A percentile compares a stretch with the other conserved stretches of the same genome.
phyloP scores from a whole-genome alignment of 2,888 invertebrate species.

The Eupithecia pulchellata region DNA sequence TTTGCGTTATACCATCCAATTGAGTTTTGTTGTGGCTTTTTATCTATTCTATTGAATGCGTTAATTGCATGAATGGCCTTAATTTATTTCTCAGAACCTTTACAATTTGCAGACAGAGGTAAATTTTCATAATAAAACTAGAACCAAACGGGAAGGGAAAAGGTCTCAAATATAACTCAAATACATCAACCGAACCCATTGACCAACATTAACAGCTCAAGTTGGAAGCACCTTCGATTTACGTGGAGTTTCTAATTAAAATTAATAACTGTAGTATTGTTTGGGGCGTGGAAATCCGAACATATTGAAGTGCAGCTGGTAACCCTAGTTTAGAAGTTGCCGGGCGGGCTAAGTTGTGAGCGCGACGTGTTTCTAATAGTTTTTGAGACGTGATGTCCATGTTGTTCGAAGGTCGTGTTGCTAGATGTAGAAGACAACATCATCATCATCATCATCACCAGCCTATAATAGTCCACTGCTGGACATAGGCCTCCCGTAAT shows the following conservation, averaged over 20 bases:
- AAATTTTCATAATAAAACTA: conserved; percentile 1
- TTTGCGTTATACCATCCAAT: not conserved
- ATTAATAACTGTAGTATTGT: conserved; percentile 55
- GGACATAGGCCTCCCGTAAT: no score
- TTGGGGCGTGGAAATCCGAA: conserved; percentile 56
- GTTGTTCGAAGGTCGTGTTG: not conserved
- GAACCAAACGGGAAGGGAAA: not conserved
- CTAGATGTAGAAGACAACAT: not conserved
- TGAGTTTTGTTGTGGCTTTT: not conserved
- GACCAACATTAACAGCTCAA: conserved; percentile 32
- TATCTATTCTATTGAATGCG: not conserved
- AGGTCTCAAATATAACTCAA: conserved; percentile 4
- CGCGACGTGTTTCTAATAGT: not conserved
- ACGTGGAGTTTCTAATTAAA: conserved; percentile 44
- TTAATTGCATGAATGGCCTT: not conserved
- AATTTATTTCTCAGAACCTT: not conserved
- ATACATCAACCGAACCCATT: conserved; percentile 17
- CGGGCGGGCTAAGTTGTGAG: conserved; percentile 45
- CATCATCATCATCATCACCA: no score
- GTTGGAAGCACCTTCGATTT: conserved; percentile 44
- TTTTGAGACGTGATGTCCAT: conserved; percentile 8
- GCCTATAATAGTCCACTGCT: no score
- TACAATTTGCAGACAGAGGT: not conserved
- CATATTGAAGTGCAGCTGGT: conserved; percentile 65
- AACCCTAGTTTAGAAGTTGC: conserved; percentile 61